A percentile compares a stretch with the other conserved stretches of the same genome.
phyloP scores from a whole-genome alignment of 2,113 vertebrate genomes.

The Oplegnathus fasciatus region DNA sequence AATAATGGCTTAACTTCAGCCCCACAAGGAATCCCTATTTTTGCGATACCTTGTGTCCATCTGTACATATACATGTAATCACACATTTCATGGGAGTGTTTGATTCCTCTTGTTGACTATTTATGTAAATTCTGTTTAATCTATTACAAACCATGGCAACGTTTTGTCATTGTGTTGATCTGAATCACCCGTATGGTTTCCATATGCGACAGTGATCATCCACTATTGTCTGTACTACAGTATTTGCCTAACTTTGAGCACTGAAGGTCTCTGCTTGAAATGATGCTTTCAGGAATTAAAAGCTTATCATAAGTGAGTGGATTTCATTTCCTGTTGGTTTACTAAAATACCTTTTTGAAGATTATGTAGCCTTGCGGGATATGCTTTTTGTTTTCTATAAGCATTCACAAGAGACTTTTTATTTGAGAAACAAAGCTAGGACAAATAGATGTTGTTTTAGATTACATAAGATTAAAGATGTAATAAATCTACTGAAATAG shows the following conservation, averaged over 20 bases:
- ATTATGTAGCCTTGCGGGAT: background rate
- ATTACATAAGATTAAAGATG: conserved; percentile 15
- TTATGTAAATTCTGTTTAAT: background rate
- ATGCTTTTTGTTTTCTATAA: background rate
- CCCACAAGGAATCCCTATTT: too few relatives aligned
- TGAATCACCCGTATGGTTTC: background rate
- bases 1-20: background rate
- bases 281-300: background rate
- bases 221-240: background rate
- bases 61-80: background rate
- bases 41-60: background rate
- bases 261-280: background rate
- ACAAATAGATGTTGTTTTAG: background rate
- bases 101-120: background rate
- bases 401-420: background rate
- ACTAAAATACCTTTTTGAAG: background rate
- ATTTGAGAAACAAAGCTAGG: background rate
- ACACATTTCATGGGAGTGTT: background rate
- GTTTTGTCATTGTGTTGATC: background rate
- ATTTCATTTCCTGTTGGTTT: background rate
- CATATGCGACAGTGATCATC: background rate
- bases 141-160: background rate
- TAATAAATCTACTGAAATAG: conserved; percentile 28
- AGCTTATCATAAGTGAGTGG: background rate
- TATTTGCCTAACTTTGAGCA: background rate